Evolutionary conservation across 1,140 invertebrate species (phyloP).

Genomic region (Asobara japonica): DNA sequence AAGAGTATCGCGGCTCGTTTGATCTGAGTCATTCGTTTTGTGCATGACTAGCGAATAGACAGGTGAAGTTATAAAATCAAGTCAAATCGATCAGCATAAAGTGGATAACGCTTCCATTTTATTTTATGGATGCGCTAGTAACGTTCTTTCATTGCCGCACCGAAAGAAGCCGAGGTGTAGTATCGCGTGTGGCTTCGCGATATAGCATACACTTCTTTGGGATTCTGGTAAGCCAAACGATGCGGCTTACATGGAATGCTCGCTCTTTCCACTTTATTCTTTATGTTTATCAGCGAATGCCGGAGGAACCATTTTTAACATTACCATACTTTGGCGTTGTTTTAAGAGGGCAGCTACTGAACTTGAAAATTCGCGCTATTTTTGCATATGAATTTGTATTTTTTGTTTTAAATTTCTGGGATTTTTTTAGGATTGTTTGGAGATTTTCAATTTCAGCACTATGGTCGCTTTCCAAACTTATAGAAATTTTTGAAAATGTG

Average conservation of each 20-base stretch:
- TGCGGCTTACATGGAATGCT: background rate
- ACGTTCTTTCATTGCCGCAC: slow-evolving; percentile 59
- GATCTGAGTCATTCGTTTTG: slow-evolving; percentile 43
- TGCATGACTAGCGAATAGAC: slow-evolving; percentile 41
- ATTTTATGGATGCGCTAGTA: slow-evolving; percentile 53
- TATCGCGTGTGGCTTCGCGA: slow-evolving; percentile 4
- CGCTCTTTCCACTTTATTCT: background rate
- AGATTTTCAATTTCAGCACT: too few relatives aligned
- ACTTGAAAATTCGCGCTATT: too few relatives aligned
- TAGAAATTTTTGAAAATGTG: too few relatives aligned
- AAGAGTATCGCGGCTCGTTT: slow-evolving; percentile 60
- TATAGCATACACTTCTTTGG: background rate
- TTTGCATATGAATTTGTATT: too few relatives aligned
- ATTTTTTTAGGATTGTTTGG: too few relatives aligned
- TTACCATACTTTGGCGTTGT: too few relatives aligned
- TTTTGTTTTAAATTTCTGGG: too few relatives aligned
- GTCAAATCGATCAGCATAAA: slow-evolving; percentile 64
- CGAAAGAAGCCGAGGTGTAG: slow-evolving; percentile 45
- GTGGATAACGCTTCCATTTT: slow-evolving; percentile 50
- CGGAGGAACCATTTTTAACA: too few relatives aligned
- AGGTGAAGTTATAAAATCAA: slow-evolving; percentile 63
- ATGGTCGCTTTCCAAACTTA: too few relatives aligned
- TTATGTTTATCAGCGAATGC: background rate
- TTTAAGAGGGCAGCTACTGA: too few relatives aligned
- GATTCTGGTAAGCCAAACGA: background rate